Base-by-base conservation (phyloP, 1,140 invertebrate species). In the Zaprionus africanus region DNA sequence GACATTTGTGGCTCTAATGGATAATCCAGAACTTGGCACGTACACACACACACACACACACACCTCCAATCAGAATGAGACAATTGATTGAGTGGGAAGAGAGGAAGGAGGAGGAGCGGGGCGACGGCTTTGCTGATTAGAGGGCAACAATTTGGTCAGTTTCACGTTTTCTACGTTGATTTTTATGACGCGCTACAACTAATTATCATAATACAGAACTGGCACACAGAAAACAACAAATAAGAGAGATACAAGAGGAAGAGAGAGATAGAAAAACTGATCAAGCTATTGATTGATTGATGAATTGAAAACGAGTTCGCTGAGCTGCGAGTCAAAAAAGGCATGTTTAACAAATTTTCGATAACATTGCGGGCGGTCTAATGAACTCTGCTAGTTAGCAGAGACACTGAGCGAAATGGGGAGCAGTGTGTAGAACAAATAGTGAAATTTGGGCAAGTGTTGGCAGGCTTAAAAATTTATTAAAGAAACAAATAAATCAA, bases 141-240 rank as follows among this genome's bases (percentile, higher is more conserved):
- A 38, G 19, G 34, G 7, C 41, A 57, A 34, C 31, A 34, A 11
- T 34, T 34, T 11, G 9, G 31, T 9, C 41, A 57, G 62, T 67
- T 75, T 81, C 76, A 80, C 74, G 79, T 81, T 88, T 67, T 77
- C 54, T 67, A 49, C 62, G 62, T 75, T 65, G 38, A 31, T 83
- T 87, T 46, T 87, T 87, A 78, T 78, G 75, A 74, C 64, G 54
- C 53, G 66, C 19, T 51, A 51, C 22, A 59, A 58, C 85, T 79
- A 84, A 88, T 88, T 88, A 88, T 68, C 85, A 83, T 87, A 83
- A 78, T 66, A 68, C 51, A 65, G 76, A 82, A 85, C 51, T 53
- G 49, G 15, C 15, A 57, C 41, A 71, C 5, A 61, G 59, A 24
- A 60, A 63, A 46, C 24, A 56, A 63, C 38, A 46, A 6, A 15